Percentiles rank a stretch among this genome's conserved stretches.
Conservation (phyloP, 2,797 vertebrate species). For the Bradypodion pumilum region DNA sequence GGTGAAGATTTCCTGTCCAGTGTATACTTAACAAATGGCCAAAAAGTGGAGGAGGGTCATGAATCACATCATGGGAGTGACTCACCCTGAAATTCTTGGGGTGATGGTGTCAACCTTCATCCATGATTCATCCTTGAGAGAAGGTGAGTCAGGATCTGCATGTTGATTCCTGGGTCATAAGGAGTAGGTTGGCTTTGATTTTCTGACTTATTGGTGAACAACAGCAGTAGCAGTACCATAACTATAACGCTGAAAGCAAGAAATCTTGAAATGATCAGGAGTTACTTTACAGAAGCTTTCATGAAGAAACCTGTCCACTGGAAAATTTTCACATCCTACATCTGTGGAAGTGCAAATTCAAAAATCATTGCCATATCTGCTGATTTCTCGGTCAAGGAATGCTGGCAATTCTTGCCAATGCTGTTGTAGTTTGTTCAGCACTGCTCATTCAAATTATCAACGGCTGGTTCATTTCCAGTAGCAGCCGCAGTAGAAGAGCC, state of each 20-base stretch:
- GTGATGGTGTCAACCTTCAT: too few species aligned
- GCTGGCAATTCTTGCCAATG: too few species aligned
- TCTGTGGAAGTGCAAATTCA: neutral
- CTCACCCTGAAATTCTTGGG: too few species aligned
- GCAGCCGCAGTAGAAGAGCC: neutral
- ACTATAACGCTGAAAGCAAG: too few species aligned
- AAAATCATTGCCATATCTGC: neutral
- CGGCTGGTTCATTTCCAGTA: neutral
- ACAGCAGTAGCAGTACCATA: too few species aligned
- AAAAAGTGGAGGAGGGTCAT: too few species aligned
- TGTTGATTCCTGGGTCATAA: neutral
- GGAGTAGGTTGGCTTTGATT: neutral
- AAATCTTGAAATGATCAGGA: too few species aligned
- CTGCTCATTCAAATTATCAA: neutral
- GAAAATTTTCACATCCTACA: neutral
- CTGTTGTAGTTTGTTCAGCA: constrained; percentile 2
- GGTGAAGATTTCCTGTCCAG: neutral
- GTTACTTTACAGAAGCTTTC: neutral
- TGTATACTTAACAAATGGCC: neutral
- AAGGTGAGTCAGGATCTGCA: neutral
- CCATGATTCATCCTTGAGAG: neutral
- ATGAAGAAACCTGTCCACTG: neutral
- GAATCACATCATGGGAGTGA: too few species aligned
- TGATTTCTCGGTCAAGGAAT: neutral
- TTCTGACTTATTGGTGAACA: neutral